Evolutionary conservation across 1,140 invertebrate species (phyloP).

Genomic region (Heterodera carotae): DNA sequence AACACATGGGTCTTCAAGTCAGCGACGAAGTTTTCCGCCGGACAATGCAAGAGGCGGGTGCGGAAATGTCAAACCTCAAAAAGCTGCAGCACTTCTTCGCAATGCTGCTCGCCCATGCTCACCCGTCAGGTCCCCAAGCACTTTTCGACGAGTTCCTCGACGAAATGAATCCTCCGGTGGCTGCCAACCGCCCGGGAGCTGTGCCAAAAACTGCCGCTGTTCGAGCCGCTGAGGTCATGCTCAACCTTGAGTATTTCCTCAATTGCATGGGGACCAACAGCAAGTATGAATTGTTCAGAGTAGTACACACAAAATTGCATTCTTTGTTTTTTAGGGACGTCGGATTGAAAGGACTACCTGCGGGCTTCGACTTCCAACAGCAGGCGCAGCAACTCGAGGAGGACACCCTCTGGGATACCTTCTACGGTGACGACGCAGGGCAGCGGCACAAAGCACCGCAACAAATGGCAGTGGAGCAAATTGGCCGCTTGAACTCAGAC

Average conservation of each 20-base stretch:
- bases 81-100: not conserved
- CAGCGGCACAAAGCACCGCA: not conserved
- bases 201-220: not conserved
- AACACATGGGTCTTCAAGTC: not conserved
- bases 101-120: not conserved
- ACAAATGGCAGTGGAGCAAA: not conserved
- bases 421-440: not conserved
- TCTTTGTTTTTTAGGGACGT: not conserved
- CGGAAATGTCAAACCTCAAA: not conserved
- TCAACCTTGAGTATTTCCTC: not conserved
- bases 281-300: not conserved
- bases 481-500: not conserved
- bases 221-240: not conserved
- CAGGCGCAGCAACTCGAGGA: not conserved
- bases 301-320: not conserved
- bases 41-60: not conserved
- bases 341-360: not conserved
- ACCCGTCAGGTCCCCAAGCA: not conserved
- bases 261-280: conserved; percentile 1
- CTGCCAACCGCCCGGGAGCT: not conserved
- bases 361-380: not conserved
- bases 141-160: not conserved
- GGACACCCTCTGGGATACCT: not conserved
- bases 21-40: not conserved
- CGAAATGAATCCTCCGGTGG: not conserved